Base-by-base conservation (phyloP, 2,888 invertebrate species). In the Electrophaes corylata region DNA sequence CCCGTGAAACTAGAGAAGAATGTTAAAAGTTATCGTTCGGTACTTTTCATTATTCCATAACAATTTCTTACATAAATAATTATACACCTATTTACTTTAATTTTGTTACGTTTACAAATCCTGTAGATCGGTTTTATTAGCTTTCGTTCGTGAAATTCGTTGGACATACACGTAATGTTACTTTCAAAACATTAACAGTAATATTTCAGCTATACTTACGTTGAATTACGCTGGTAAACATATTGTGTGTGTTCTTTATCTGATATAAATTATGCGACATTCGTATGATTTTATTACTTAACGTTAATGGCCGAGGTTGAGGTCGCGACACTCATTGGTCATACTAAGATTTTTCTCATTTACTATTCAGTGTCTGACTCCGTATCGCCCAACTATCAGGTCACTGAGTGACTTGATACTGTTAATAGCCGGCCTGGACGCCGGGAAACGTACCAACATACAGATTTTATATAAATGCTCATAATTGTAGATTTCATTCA, bases 331-430 rank as follows among this genome's bases (percentile, higher is more conserved):
- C 68, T 72, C 72, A 72, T 66, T 66, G 70, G 71, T 74, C 72
- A 73, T 69, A 67, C 68, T 68, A 78, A 77, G 80, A 84, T 86
- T 85, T 86, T 82, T 79, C 84, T 86, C 87, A 86, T 86, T 87
- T 86, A 84, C 73, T 73, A 84, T 84, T 83, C 84, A 81, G 82
- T 76, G 73, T 76, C 70, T 73, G 78, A 70, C 76, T 74, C n/a
- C 77, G 82, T 71, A 72, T 70, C 77, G 79, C 71, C 69, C 76
- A 78, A 76, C 81, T 83, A 82, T 83, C 81, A 79, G 83, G n/a
- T n/a, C n/a, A n/a, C n/a, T n/a, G 84, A 84, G 85, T 84, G 35
- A 12, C 14, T 37, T 37, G 37, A 37, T 37, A 37, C 10, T 16
- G 76, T 69, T 64, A 63, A 70, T 76, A 70, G 66, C 66, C 73